These are phyloP conservation scores for Propithecus coquereli DNA, from an alignment of 2,113 vertebrate species.

Conservation along the genomic window DNA sequence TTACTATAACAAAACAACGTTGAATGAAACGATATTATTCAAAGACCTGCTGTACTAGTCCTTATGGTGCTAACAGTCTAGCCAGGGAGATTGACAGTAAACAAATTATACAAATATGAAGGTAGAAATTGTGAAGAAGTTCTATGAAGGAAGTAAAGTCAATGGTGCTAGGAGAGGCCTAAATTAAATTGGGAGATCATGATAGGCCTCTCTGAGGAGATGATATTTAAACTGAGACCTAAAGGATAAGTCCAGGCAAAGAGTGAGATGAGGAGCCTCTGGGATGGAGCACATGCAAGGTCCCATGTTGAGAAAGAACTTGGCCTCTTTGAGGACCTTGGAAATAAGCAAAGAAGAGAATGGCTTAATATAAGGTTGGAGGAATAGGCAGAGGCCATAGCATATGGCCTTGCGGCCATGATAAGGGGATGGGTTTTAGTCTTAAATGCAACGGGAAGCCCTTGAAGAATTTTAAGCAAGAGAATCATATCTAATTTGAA, in stretches of 20 bases:
- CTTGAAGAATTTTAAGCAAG: conserved; percentile 15
- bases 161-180: background rate
- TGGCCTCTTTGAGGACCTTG: background rate
- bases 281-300: background rate
- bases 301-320: background rate
- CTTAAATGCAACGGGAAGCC: background rate
- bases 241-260: background rate
- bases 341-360: background rate
- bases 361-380: conserved; percentile 13
- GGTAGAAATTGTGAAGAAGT: background rate
- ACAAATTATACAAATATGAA: background rate
- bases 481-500: conserved; percentile 35
- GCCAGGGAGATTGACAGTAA: background rate
- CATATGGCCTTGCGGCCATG: background rate
- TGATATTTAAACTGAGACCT: background rate
- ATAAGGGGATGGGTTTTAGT: background rate
- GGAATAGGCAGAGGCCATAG: background rate
- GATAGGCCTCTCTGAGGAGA: background rate
- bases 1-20: background rate
- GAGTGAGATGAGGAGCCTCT: background rate
- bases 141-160: conserved; percentile 11
- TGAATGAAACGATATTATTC: background rate
- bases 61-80: conserved; percentile 4
- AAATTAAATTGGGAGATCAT: background rate
- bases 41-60: background rate